Conservation (phyloP, 2,797 vertebrate genomes). For the Gymnopithys bicolor region DNA sequence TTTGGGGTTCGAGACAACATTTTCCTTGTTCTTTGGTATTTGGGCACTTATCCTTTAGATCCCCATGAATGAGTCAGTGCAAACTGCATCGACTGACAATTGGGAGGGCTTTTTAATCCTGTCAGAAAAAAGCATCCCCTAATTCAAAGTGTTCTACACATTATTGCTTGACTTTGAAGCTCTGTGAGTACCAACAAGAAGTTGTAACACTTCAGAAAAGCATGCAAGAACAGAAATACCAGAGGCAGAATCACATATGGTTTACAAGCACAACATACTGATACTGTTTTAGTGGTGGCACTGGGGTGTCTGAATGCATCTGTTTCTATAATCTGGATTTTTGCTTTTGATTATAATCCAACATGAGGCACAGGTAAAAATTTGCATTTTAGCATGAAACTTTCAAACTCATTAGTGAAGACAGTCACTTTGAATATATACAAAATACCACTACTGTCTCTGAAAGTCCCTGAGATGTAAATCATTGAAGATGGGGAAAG, state of each 20-base stretch:
- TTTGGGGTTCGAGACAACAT: not conserved
- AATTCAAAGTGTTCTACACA: not conserved
- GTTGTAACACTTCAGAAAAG: not conserved
- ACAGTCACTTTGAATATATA: not conserved
- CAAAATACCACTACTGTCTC: not conserved
- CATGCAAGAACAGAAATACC: not conserved
- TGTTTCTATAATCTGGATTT: not conserved
- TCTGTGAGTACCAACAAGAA: not conserved
- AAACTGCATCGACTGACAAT: not conserved
- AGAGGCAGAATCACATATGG: not conserved
- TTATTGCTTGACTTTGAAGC: not conserved
- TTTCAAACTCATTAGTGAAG: not conserved
- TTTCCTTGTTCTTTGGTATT: not conserved
- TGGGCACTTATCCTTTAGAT: not conserved
- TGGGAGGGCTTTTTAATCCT: fast-evolving
- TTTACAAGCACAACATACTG: not conserved
- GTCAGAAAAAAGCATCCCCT: not conserved
- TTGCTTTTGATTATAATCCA: not conserved
- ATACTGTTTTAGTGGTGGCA: not conserved
- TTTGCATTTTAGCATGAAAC: not conserved
- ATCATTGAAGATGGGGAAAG: not conserved
- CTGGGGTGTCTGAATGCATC: not conserved
- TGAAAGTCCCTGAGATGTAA: not conserved
- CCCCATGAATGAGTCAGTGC: not conserved
- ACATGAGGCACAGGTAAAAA: not conserved